Percentiles rank a stretch among this genome's conserved stretches.
phyloP scores from a whole-genome alignment of 1,140 invertebrate genomes.

The Adelges cooleyi region DNA sequence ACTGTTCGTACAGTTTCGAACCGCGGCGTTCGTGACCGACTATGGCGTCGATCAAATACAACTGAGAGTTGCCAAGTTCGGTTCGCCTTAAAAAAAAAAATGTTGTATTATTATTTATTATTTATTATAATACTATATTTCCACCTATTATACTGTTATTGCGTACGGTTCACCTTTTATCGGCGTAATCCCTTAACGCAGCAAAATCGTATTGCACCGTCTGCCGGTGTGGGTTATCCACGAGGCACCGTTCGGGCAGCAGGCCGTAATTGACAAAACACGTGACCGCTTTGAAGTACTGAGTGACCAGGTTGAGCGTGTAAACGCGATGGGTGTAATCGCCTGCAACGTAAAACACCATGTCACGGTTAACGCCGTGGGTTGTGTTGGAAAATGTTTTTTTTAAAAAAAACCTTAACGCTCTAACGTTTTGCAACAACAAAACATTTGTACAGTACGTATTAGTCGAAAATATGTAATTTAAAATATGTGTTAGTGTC shows the following conservation, averaged over 20 bases:
- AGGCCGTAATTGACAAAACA: slow-evolving; percentile 67
- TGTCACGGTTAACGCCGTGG: too few species aligned
- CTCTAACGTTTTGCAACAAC: too few species aligned
- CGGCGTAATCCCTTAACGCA: slow-evolving; percentile 46
- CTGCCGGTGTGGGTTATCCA: not conserved
- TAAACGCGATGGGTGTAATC: slow-evolving; percentile 49
- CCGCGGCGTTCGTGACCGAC: slow-evolving; percentile 44
- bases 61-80: slow-evolving; percentile 37
- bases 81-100: slow-evolving; percentile 35
- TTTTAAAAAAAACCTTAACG: too few species aligned
- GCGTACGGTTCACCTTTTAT: slow-evolving; percentile 37
- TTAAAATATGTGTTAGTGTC: too few species aligned
- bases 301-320: slow-evolving; percentile 51
- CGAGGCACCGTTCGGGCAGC: slow-evolving; percentile 46
- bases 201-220: not conserved
- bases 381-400: too few species aligned
- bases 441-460: too few species aligned
- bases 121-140: not conserved
- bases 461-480: too few species aligned
- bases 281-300: slow-evolving; percentile 66
- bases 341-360: slow-evolving; percentile 31
- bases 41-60: slow-evolving; percentile 47
- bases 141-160: not conserved
- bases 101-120: slow-evolving; percentile 14
- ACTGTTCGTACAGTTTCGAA: slow-evolving; percentile 43